These are phyloP conservation scores for Laupala kohalensis DNA, from an alignment of 1,140 invertebrate species.

Conservation along the genomic window DNA sequence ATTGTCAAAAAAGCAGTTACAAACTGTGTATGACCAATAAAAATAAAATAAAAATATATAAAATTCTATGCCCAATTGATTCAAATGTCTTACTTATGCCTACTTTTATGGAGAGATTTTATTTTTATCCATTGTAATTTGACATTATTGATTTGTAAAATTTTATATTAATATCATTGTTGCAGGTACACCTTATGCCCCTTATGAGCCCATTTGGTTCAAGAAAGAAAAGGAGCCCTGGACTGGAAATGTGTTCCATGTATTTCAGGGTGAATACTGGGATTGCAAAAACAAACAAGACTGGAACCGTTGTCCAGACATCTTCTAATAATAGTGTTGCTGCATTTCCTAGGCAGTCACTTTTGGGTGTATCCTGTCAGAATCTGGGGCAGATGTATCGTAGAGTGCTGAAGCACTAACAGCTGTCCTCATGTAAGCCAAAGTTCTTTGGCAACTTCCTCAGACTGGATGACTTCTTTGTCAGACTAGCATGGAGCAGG, in stretches of 20 bases:
- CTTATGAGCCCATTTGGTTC: slow-evolving; percentile 89
- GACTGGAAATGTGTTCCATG: slow-evolving; percentile 69
- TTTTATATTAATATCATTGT: slow-evolving; percentile 8
- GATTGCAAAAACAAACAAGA: slow-evolving; percentile 74
- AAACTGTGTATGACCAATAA: no score
- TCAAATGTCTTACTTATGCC: no score
- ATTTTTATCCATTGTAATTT: no score
- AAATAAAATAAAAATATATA: no score
- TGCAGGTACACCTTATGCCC: slow-evolving; percentile 53
- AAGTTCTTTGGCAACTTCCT: not conserved
- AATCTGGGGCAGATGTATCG: no score
- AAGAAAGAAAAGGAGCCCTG: slow-evolving; percentile 61
- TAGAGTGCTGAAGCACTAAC: no score
- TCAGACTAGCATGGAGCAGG: not conserved
- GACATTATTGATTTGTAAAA: no score
- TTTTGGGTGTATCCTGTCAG: not conserved
- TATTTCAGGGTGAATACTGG: slow-evolving; percentile 88
- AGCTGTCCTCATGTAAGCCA: not conserved
- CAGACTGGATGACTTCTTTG: not conserved
- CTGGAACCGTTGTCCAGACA: slow-evolving; percentile 85
- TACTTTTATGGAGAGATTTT: no score
- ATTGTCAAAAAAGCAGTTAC: no score
- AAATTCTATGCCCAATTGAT: no score
- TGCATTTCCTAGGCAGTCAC: not conserved
- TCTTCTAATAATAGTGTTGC: slow-evolving; percentile 58